Conservation (phyloP, 2,797 vertebrate species). For the Tarsius wallacei region DNA sequence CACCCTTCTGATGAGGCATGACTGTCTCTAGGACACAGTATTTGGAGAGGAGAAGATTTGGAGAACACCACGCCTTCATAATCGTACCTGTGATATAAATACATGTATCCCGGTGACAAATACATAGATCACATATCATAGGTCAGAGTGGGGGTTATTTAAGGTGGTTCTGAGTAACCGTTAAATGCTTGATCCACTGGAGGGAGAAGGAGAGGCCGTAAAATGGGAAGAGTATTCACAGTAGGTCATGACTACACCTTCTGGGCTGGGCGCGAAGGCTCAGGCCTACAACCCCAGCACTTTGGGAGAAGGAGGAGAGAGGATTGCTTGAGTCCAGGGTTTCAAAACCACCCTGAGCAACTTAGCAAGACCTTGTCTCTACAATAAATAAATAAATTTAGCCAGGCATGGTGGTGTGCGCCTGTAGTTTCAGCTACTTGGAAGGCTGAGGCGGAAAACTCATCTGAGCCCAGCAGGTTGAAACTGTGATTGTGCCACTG, state of each 20-base stretch:
- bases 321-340: too few species aligned
- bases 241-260: neutral
- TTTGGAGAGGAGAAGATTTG: slow-evolving; percentile 58
- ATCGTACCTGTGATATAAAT: slow-evolving; percentile 39
- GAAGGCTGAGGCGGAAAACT: too few species aligned
- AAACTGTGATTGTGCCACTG: too few species aligned
- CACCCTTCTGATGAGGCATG: slow-evolving; percentile 79
- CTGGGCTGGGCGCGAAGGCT: slow-evolving; percentile 19
- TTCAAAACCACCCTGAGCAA: too few species aligned
- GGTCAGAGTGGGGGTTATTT: slow-evolving; percentile 67
- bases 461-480: too few species aligned
- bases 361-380: too few species aligned
- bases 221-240: slow-evolving; percentile 1
- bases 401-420: too few species aligned
- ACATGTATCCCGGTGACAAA: neutral
- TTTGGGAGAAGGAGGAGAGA: too few species aligned
- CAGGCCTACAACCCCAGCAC: too few species aligned
- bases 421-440: too few species aligned
- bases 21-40: slow-evolving; percentile 75
- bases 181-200: neutral
- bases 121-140: slow-evolving; percentile 56
- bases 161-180: slow-evolving; percentile 40
- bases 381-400: too few species aligned
- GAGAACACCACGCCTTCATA: neutral
- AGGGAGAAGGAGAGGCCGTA: neutral